Evolutionary conservation across 2,797 vertebrate species (phyloP).

Genomic region (Trachurus trachurus): DNA sequence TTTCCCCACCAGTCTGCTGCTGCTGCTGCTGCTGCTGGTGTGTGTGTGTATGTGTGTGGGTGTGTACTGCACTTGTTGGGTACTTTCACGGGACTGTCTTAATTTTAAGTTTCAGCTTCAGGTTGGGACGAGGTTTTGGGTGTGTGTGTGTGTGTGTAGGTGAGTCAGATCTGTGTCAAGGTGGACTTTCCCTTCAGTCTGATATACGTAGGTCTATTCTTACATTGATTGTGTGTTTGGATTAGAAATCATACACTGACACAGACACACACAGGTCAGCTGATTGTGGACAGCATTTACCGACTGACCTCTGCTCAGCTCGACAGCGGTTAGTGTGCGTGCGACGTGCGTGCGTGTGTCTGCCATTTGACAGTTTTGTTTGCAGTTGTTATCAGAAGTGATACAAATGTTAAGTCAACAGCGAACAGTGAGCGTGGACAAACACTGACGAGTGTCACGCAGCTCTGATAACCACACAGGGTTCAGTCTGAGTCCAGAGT

Average conservation of each 20-base stretch:
- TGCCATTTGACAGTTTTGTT: background rate
- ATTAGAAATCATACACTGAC: background rate
- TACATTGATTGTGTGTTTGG: background rate
- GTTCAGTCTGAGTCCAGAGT: too few relatives aligned
- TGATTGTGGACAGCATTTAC: background rate
- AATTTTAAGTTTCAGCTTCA: too few relatives aligned
- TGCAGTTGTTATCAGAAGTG: background rate
- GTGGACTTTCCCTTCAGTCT: background rate
- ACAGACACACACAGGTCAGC: background rate
- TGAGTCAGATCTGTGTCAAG: background rate
- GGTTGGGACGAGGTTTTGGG: too few relatives aligned
- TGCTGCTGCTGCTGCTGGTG: too few relatives aligned
- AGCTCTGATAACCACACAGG: background rate
- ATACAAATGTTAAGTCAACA: background rate
- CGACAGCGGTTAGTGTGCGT: too few relatives aligned
- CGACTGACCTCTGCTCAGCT: background rate
- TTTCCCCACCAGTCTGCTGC: conserved; percentile 21
- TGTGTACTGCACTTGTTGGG: too few relatives aligned
- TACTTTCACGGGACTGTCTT: background rate
- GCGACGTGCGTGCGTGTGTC: too few relatives aligned
- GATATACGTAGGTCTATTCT: too few relatives aligned
- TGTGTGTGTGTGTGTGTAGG: background rate
- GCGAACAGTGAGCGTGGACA: background rate
- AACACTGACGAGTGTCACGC: background rate
- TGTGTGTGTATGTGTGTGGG: background rate